Percentiles rank a stretch among this genome's conserved stretches.
Evolutionary conservation across 2,113 vertebrate genomes (phyloP).

Genomic region (Otocyon megalotis): DNA sequence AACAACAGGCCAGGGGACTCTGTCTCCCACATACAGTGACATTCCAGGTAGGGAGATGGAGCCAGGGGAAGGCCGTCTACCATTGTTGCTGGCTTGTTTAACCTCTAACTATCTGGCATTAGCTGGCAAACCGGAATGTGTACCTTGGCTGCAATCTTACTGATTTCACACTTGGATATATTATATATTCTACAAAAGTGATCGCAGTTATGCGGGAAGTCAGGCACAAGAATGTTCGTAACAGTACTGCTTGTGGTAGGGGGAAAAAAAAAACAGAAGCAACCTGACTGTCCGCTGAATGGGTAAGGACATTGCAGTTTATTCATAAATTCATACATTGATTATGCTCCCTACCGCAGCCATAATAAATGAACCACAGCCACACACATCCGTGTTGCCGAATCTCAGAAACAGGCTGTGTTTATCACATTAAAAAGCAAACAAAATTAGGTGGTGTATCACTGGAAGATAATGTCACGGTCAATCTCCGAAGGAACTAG

Average conservation of each 20-base stretch:
- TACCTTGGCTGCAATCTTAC: neutral
- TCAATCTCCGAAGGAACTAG: neutral
- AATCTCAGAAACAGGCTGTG: neutral
- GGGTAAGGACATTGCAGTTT: too few relatives aligned
- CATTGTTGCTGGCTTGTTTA: neutral
- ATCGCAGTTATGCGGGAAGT: neutral
- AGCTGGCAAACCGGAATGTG: neutral
- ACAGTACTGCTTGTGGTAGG: neutral
- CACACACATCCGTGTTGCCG: neutral
- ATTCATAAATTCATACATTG: neutral
- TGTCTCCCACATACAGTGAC: neutral
- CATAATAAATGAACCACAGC: neutral
- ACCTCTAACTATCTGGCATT: neutral
- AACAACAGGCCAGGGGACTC: neutral
- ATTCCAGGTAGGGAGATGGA: neutral
- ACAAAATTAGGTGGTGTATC: neutral
- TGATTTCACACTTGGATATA: neutral
- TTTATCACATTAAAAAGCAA: neutral
- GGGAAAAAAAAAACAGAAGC: neutral
- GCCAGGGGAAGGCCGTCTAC: too few relatives aligned
- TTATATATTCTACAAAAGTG: neutral
- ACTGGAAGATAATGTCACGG: neutral
- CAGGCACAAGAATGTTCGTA: neutral
- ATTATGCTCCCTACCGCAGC: neutral
- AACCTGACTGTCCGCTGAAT: neutral